Evolutionary conservation across 2,888 invertebrate species (phyloP), one percentile per base, ranked within the genome.

Genomic region (Ophion costatus): DNA sequence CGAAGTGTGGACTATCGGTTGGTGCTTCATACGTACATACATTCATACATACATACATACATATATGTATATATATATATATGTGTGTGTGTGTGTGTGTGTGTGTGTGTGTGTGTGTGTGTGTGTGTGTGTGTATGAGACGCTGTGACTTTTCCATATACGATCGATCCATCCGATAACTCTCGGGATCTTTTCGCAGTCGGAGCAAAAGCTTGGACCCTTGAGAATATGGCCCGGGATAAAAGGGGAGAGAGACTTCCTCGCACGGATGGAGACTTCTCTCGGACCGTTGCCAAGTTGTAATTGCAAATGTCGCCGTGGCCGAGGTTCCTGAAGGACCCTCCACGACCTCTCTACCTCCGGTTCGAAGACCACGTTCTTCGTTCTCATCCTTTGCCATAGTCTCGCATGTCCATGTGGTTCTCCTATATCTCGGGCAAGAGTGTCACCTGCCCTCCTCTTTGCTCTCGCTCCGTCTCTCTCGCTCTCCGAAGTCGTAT

Each of bases 281-380:
- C 74, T 85, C 82, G 82, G 84, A 84, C 77, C 79, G 83, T 79
- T 85, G 80, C 84, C 77, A 86, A 82, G 80, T 87, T 86, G 86
- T 89, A 89, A 88, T 89, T 88, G 88, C 88, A 88, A 90, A 89
- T 88, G 84, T 85, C 84, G 78, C 86, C 81, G 80, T 80, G 69
- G 82, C 81, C 80, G 80, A 74, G 80, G 84, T 80, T 80, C 70
- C 82, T 74, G 78, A 82, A 85, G 80, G 83, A 82, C 77, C 80
- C 79, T 73, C 85, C 70, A 51, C 77, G 51, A 51, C 78, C 10
- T 51, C 70, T 56, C 67, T 80, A 63, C 51, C 66, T 66, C 61
- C 57, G 78, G 22, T 70, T 85, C 66, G 71, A 71, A 59, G 76
- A 80, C 78, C 61, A 70, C 80, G 73, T 82, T 79, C 61, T 81